These are phyloP conservation scores for Trichopria drosophilae DNA, from an alignment of 2,888 invertebrate species.

Conservation along the genomic window DNA sequence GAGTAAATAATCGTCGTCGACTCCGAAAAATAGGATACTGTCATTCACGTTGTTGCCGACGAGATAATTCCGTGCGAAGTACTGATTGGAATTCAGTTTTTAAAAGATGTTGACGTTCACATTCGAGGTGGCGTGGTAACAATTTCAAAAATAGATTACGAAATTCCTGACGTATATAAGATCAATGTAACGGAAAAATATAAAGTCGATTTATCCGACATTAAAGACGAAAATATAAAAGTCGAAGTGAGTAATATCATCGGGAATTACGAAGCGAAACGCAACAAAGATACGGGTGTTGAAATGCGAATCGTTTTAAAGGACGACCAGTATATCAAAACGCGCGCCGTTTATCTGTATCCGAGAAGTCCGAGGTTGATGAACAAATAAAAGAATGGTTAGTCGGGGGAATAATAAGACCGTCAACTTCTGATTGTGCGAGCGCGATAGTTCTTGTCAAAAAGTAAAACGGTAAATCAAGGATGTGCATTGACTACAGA, in stretches of 20 bases:
- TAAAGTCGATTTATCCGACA: too few relatives aligned
- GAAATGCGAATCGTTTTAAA: constrained; percentile 33
- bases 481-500: too few relatives aligned
- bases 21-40: too few relatives aligned
- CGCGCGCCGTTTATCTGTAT: constrained; percentile 28
- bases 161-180: too few relatives aligned
- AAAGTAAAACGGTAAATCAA: too few relatives aligned
- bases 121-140: too few relatives aligned
- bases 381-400: constrained; percentile 35
- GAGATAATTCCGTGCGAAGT: constrained; percentile 10
- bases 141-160: too few relatives aligned
- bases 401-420: constrained; percentile 29
- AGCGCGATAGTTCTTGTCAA: constrained; percentile 38
- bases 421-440: constrained; percentile 32
- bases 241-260: too few relatives aligned
- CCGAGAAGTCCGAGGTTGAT: constrained; percentile 29
- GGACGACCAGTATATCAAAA: constrained; percentile 34
- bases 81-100: constrained; percentile 14
- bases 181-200: too few relatives aligned
- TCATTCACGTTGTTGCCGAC: constrained; percentile 18
- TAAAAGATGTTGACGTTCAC: neutral
- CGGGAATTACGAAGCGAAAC: constrained; percentile 24
- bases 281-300: constrained; percentile 21
- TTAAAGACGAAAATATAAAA: too few relatives aligned
- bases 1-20: too few relatives aligned